A percentile compares a stretch with the other conserved stretches of the same genome.
Evolutionary conservation across 1,140 invertebrate species (phyloP).

Genomic region (Drosophila sturtevanti): DNA sequence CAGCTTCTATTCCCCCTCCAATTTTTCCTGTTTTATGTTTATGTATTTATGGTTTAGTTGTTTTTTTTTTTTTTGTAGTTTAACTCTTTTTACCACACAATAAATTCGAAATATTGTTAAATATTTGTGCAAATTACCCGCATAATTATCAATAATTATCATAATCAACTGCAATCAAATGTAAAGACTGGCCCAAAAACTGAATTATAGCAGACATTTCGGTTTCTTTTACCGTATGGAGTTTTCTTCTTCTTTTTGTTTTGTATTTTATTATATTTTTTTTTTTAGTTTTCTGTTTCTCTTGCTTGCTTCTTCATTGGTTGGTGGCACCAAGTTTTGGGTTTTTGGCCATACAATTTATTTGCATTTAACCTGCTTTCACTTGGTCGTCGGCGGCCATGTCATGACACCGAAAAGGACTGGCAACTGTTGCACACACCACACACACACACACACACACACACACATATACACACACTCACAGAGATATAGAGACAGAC

Average conservation of each 20-base stretch:
- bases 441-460: constrained; percentile 10
- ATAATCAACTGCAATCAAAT: constrained; percentile 76
- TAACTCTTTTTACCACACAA: neutral
- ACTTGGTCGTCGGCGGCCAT: constrained; percentile 60
- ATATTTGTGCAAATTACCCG: constrained; percentile 19
- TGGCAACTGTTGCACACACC: constrained; percentile 57
- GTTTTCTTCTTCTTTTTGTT: constrained; percentile 16
- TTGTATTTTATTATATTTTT: constrained; percentile 38
- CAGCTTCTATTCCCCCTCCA: too few relatives aligned
- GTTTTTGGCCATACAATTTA: constrained; percentile 55
- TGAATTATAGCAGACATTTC: constrained; percentile 7
- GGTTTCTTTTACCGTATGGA: constrained; percentile 10
- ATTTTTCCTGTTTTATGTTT: neutral
- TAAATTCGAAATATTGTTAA: neutral
- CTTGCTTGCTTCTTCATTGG: neutral
- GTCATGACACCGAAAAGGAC: constrained; percentile 59
- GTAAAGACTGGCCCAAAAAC: constrained; percentile 45
- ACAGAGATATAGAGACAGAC: constrained; percentile 2
- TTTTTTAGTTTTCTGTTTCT: neutral
- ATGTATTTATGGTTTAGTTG: neutral
- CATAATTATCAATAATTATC: constrained; percentile 51
- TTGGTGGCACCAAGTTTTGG: constrained; percentile 6
- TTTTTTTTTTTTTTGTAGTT: neutral
- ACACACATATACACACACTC: neutral
- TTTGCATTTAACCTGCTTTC: constrained; percentile 81